Conservation (phyloP, 2,888 invertebrate species). For the Achlya flavicornis region DNA sequence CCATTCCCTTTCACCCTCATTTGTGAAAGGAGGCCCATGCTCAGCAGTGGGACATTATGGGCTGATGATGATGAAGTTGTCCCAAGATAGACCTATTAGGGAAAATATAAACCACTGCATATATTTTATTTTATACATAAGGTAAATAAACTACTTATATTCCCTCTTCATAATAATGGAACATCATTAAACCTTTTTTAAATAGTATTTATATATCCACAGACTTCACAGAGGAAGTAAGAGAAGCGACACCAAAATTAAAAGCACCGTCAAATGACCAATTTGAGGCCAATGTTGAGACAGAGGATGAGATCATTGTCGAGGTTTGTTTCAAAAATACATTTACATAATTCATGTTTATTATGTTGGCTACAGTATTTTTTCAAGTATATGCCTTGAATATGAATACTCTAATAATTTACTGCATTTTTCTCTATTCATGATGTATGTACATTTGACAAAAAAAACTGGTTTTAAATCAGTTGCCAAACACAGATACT, state of each 20-base stretch:
- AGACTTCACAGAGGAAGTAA: conserved; percentile 61
- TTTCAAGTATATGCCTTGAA: conserved; percentile 11
- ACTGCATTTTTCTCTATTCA: not conserved
- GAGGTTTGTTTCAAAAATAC: conserved; percentile 72
- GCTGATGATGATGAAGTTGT: too few species aligned
- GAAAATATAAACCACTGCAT: too few species aligned
- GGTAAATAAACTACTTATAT: not conserved
- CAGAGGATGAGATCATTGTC: conserved; percentile 85
- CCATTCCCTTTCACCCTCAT: too few species aligned
- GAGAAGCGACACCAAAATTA: conserved; percentile 41
- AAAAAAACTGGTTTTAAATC: too few species aligned
- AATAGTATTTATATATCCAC: conserved; percentile 20
- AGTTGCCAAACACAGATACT: too few species aligned
- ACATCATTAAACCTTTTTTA: conserved; percentile 4
- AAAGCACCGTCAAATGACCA: conserved; percentile 54
- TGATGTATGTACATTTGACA: not conserved
- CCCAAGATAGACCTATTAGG: too few species aligned
- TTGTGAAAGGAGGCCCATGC: too few species aligned
- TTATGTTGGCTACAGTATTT: conserved; percentile 9
- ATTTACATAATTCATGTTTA: conserved; percentile 16
- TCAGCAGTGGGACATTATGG: too few species aligned
- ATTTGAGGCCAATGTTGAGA: conserved; percentile 62
- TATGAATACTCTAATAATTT: not conserved
- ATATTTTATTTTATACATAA: not conserved
- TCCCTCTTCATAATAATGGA: not conserved